Conservation (phyloP, 1,140 invertebrate species). For the Manduca sexta region DNA sequence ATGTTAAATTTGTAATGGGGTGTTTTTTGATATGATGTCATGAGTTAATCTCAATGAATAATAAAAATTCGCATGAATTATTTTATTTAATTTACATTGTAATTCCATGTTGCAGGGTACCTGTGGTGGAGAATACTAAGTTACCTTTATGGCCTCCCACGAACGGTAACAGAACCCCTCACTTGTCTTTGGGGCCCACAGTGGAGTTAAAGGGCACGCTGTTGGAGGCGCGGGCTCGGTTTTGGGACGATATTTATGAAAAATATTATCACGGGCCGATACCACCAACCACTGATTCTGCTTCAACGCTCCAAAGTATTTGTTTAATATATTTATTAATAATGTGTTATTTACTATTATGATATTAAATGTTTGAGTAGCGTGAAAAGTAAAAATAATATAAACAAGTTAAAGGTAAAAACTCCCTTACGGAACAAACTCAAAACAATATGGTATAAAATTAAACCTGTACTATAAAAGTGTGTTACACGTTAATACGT, state of each 20-base stretch:
- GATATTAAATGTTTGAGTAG: no score
- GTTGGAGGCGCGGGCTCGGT: constrained; percentile 15
- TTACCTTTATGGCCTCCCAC: constrained; percentile 30
- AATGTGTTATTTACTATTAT: no score
- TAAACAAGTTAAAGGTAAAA: no score
- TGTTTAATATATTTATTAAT: neutral
- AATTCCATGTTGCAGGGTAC: constrained; percentile 27
- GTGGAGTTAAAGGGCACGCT: constrained; percentile 17
- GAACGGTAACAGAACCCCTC: constrained; percentile 14
- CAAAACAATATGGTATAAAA: no score
- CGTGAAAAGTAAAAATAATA: no score
- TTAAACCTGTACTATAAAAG: no score
- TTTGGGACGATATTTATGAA: constrained; percentile 34
- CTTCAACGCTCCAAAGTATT: neutral
- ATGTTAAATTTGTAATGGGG: no score
- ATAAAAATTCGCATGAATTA: no score
- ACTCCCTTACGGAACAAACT: no score
- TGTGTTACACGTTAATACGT: no score
- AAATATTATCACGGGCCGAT: constrained; percentile 23
- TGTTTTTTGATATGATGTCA: no score
- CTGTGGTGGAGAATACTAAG: constrained; percentile 17
- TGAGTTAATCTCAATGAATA: no score
- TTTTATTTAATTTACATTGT: neutral
- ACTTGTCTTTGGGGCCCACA: constrained; percentile 26
- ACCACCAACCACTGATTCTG: constrained; percentile 14